A percentile compares a stretch with the other conserved stretches of the same genome.
Conservation (phyloP, 1,140 invertebrate species). For the Stenopsyche tienmushanensis region DNA sequence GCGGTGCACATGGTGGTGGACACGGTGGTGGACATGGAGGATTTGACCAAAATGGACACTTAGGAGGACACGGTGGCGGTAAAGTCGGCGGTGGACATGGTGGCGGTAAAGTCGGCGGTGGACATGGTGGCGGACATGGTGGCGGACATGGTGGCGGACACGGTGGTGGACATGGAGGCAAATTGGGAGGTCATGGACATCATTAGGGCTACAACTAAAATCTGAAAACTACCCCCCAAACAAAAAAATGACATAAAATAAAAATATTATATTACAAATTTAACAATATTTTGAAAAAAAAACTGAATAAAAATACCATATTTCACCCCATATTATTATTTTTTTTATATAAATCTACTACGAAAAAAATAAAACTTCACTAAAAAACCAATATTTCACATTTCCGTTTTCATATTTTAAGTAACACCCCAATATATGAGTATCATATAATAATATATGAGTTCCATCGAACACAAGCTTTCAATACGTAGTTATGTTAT, state of each 20-base stretch:
- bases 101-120: not conserved
- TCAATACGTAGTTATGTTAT: no score
- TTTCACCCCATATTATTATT: no score
- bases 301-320: not conserved
- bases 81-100: not conserved
- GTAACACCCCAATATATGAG: no score
- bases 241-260: not conserved
- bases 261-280: not conserved
- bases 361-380: no score
- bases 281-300: not conserved
- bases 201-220: not conserved
- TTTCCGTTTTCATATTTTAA: no score
- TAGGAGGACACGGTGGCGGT: not conserved
- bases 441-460: no score
- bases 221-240: not conserved
- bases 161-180: not conserved
- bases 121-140: not conserved
- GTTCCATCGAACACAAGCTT: no score
- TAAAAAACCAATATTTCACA: no score
- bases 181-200: not conserved
- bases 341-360: no score
- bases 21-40: not conserved
- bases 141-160: conserved; percentile 8
- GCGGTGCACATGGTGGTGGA: not conserved
- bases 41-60: not conserved